Base-by-base conservation (phyloP, 1,140 invertebrate genomes). In the Bursaphelenchus mucronatus region DNA sequence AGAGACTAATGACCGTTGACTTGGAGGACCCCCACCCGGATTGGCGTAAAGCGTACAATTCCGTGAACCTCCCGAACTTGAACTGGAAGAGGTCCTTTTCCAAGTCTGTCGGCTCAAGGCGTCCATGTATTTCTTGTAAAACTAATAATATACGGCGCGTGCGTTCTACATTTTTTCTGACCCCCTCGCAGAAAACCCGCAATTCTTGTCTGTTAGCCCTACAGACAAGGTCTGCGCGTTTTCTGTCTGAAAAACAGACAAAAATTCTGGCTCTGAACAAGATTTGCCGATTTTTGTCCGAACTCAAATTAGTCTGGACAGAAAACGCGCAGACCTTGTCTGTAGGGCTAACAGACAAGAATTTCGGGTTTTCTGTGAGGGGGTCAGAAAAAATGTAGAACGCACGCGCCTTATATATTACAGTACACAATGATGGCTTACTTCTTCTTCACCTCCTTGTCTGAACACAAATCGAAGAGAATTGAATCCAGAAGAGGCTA, bases 1-100 rank as follows among this genome's bases (percentile, higher is more conserved):
- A 30, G 30, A 89, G 76, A 97, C 97, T 53, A 70, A 56, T 61
- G 21, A 65, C 53, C 63, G 54, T 46, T 45, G 59, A 49, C 50
- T 17, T 41, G 1, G 71, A 47, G 10, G 68, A 43, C 17, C 68
- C 41, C 49, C 44, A 10, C 21, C 53, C 15, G 50, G 40, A 30
- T 47, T 63, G 8, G 62, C 55, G 45, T 61, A 69, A 39, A 54
- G 61, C 17, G 76, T 66, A 47, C 75, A 69, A 53, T 64, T 70
- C 39, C 66, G 55, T 40, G 72, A 77, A 57, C 82, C 73, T 49
- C 69, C 69, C 9, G 76, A 75, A 51, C 68, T 74, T 21, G 71
- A 71, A 51, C 67, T 70, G 52, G 77, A 76, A 19, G 78, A 64
- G 41, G 69, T 69, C 45, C 81, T 77, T 63, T 83, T 80, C 85